These are phyloP conservation scores for Drosophila bocqueti DNA, from an alignment of 1,140 invertebrate genomes.

Conservation along the genomic window DNA sequence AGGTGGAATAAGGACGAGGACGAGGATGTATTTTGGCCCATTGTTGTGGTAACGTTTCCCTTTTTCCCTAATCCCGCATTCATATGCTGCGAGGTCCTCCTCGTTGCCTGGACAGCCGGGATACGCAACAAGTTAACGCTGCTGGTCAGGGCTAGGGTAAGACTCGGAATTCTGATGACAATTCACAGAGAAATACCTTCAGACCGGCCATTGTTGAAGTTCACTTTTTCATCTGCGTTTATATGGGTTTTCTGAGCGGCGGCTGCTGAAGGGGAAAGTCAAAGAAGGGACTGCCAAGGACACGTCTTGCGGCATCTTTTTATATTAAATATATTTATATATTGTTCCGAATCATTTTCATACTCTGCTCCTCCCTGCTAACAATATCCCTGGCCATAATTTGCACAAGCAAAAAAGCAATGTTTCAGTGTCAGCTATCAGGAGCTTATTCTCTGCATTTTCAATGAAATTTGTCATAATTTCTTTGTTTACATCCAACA, in stretches of 20 bases:
- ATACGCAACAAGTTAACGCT: conserved; percentile 31
- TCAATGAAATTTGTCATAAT: conserved; percentile 15
- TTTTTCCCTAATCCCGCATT: conserved; percentile 34
- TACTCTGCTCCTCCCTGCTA: background rate
- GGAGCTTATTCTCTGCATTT: conserved; percentile 3
- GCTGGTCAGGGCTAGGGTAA: background rate
- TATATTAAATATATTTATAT: conserved; percentile 4
- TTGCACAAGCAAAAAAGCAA: conserved; percentile 2
- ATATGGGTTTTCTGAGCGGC: conserved; percentile 8
- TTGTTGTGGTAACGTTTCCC: conserved; percentile 34
- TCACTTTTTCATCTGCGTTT: conserved; percentile 24
- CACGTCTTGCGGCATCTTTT: conserved; percentile 4
- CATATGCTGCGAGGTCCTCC: conserved; percentile 18
- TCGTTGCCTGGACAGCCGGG: conserved; percentile 9
- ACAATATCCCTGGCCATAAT: conserved; percentile 5
- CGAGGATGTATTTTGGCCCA: conserved; percentile 12
- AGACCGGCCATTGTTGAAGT: conserved; percentile 15
- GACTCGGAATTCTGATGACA: conserved; percentile 18
- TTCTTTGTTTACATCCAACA: conserved; percentile 26
- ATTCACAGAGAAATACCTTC: conserved; percentile 20
- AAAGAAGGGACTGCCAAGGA: conserved; percentile 1
- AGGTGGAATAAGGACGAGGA: conserved; percentile 16
- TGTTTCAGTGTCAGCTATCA: conserved; percentile 18
- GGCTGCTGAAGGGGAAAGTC: background rate
- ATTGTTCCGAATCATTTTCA: conserved; percentile 4